phyloP scores from a whole-genome alignment of 2,113 vertebrate genomes.

The Formicarius rufipectus region DNA sequence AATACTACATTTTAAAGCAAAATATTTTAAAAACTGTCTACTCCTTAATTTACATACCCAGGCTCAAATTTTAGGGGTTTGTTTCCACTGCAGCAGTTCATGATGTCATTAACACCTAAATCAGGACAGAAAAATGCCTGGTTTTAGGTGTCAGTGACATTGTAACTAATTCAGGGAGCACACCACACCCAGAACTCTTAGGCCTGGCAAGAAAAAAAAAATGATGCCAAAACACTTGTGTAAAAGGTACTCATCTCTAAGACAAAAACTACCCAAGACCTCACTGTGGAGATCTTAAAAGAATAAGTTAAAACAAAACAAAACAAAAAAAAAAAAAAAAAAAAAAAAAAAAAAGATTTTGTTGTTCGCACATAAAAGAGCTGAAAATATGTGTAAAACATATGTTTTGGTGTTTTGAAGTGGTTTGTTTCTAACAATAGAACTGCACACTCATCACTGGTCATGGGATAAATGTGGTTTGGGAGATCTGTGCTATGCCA shows the following conservation, averaged over 20 bases:
- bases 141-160: conserved; percentile 37
- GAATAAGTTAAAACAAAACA: background rate
- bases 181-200: background rate
- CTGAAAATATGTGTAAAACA: background rate
- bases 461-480: conserved; percentile 46
- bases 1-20: conserved; percentile 9
- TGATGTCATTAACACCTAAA: conserved; percentile 58
- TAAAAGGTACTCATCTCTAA: background rate
- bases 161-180: conserved; percentile 3
- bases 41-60: background rate
- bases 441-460: conserved; percentile 47
- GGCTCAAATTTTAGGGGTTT: conserved; percentile 19
- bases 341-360: background rate
- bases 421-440: conserved; percentile 45
- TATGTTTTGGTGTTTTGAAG: conserved; percentile 31
- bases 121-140: conserved; percentile 18
- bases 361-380: background rate
- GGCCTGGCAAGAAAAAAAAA: background rate
- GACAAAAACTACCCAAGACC: background rate
- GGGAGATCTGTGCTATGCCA: background rate
- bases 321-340: background rate
- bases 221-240: background rate
- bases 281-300: background rate
- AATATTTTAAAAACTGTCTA: background rate
- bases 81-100: conserved; percentile 11